phyloP scores from a whole-genome alignment of 2,113 vertebrate species.

The Athene cunicularia region DNA sequence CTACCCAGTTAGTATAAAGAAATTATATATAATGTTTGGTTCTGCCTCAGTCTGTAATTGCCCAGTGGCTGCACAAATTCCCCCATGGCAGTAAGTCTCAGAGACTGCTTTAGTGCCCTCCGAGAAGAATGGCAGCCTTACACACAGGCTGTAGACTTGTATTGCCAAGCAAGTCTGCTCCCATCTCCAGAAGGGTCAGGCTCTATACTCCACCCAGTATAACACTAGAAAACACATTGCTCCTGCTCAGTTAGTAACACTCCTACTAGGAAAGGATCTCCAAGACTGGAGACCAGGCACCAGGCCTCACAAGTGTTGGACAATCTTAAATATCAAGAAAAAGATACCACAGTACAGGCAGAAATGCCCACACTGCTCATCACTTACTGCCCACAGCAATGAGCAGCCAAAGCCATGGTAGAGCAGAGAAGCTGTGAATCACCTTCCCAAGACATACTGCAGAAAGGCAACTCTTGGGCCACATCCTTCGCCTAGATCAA shows the following conservation, averaged over 20 bases:
- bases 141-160: neutral
- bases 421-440: conserved; percentile 6
- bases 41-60: neutral
- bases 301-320: neutral
- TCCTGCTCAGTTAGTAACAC: neutral
- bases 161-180: neutral
- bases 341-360: neutral
- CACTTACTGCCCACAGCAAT: neutral
- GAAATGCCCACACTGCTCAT: neutral
- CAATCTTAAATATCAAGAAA: neutral
- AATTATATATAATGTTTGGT: neutral
- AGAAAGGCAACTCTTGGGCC: neutral
- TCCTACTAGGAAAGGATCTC: neutral
- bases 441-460: conserved; percentile 10
- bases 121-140: neutral
- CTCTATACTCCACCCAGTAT: neutral
- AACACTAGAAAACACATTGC: neutral
- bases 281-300: neutral
- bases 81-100: neutral
- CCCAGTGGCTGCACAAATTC: neutral
- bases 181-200: neutral
- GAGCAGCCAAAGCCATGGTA: neutral
- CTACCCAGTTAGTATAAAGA: neutral
- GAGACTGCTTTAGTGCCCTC: neutral
- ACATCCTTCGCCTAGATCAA: neutral